These are phyloP conservation scores for Seriola aureovittata DNA, from an alignment of 2,113 vertebrate genomes.

Conservation along the genomic window DNA sequence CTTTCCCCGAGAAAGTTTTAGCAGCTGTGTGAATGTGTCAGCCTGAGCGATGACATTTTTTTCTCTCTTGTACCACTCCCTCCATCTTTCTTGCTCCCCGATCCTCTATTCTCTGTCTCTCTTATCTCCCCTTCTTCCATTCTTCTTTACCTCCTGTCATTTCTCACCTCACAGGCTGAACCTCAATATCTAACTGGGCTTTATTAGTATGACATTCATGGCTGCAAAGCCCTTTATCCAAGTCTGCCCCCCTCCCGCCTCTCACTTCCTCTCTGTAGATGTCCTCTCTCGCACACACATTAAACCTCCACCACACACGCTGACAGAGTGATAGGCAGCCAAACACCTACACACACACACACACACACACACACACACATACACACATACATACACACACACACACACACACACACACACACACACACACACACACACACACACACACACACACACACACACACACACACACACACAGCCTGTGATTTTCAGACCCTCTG, in stretches of 20 bases:
- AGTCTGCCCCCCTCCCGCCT: constrained; percentile 24
- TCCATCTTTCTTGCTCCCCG: constrained; percentile 22
- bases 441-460: constrained; percentile 33
- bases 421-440: constrained; percentile 8
- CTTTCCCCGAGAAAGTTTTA: constrained; percentile 50
- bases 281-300: constrained; percentile 30
- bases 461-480: constrained; percentile 6
- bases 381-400: constrained; percentile 17
- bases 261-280: constrained; percentile 34
- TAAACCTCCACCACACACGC: constrained; percentile 30
- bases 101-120: constrained; percentile 38
- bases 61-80: constrained; percentile 18
- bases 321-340: constrained; percentile 41
- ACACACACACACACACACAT: constrained; percentile 32
- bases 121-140: constrained; percentile 47
- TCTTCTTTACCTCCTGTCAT: constrained; percentile 42
- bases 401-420: constrained; percentile 26
- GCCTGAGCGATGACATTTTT: constrained; percentile 48
- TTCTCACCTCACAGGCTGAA: constrained; percentile 54
- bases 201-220: constrained; percentile 81
- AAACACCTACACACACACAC: constrained; percentile 31
- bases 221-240: constrained; percentile 73
- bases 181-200: constrained; percentile 67
- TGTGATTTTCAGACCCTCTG: constrained; percentile 48
- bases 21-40: constrained; percentile 50